Evolutionary conservation across 2,888 invertebrate genomes (phyloP), one percentile per base, ranked within the genome.

Genomic region (Tuta absoluta): DNA sequence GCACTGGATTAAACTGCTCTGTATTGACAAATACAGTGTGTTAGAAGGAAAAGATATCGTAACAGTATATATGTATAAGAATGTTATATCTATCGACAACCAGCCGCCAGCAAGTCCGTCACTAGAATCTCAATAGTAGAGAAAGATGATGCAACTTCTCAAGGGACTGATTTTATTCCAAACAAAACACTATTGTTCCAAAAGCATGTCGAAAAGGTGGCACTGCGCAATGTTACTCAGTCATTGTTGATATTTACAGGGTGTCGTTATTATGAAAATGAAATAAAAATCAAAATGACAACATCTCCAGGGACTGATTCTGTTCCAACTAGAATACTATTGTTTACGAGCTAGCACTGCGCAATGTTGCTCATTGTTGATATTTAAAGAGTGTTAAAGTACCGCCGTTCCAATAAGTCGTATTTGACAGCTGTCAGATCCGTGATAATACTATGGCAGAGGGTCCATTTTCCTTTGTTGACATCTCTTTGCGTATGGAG

Each of bases 71-170:
- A n/a, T n/a, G n/a, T n/a, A n/a, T n/a, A n/a, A n/a, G n/a, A n/a
- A n/a, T n/a, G n/a, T n/a, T n/a, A n/a, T n/a, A n/a, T n/a, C n/a
- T 8, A 33, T 56, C 56, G 56, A 56, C 28, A 33, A n/a, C n/a
- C 28, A 7, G 4, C 28, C 17, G 14, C n/a, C n/a, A 17, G 8
- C 33, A 8, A 37, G 5, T 45, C 61, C 28, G n/a, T 23, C 60
- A 48, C 61, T 61, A 61, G 19, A 33, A 19, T 61, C 49, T 61
- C 33, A 63, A 62, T 66, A 65, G 65, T 63, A 62, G 65, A 66
- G 63, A 58, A 33, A 58, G 62, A 63, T 65, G 63, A 60, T 38
- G 49, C 48, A 41, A 53, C 17, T 17, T 17, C 62, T n/a, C 56
- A 23, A 1, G 56, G 23, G 63, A 41, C 28, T 56, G 41, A 63